Evolutionary conservation across 2,888 invertebrate species (phyloP), one percentile per base, ranked within the genome.

Genomic region (Eupithecia tripunctaria): DNA sequence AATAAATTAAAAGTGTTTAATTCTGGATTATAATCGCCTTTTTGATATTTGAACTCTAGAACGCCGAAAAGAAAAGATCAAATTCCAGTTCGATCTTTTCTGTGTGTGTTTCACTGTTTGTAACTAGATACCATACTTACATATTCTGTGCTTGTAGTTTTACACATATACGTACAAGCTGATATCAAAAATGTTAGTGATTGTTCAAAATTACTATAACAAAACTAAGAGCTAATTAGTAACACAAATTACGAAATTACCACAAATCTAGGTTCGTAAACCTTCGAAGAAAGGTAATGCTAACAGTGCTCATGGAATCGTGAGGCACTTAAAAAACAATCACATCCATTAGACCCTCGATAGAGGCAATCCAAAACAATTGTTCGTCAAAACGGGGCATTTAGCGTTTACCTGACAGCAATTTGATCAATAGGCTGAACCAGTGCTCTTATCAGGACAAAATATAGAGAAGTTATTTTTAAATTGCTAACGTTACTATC

Each of bases 341-440:
- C 82, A 80, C 77, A 79, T 77, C 81, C 82, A 85, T 85, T 85
- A 83, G 76, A 29, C 15, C 15, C 76, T 71, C 77, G 82, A 84
- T 84, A 83, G 84, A 83, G 77, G 81, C 83, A 83, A 84, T 85
- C 83, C 79, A 76, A 84, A 77, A 78, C 78, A 76, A 82, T 83
- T 84, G 83, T 80, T 83, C 82, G 79, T 81, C 74, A 80, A 83
- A 82, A 82, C 80, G 83, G 80, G 76, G 75, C 79, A 73, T 73
- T 80, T 74, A 76, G 62, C 78, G 69, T 80, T 81, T 81, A 82
- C 80, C 74, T 79, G 78, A 76, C 76, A 75, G 79, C 74, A 70
- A 79, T 79, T 80, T 70, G 68, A 75, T 73, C 73, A 63, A 70
- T 51, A 64, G 18, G 32, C 32, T 47, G 59, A 56, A 64, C 12